phyloP scores from a whole-genome alignment of 2,113 vertebrate species.

The Aphyosemion australe region DNA sequence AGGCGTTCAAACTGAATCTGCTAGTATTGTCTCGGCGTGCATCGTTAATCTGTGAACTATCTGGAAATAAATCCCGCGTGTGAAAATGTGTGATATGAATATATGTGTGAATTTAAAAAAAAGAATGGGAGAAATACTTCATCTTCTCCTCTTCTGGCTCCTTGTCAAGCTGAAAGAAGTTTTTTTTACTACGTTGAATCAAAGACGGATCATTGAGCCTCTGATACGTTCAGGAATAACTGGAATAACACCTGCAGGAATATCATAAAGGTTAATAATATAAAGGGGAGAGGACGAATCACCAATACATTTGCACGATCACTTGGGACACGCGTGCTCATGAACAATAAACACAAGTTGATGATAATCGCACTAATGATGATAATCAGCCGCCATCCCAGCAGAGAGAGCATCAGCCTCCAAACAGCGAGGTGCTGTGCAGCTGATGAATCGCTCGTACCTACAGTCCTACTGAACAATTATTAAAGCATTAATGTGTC shows the following conservation, averaged over 20 bases:
- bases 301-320: conserved; percentile 32
- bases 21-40: conserved; percentile 39
- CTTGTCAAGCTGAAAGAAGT: conserved; percentile 51
- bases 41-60: conserved; percentile 48
- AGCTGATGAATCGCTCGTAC: conserved; percentile 56
- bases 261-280: conserved; percentile 9
- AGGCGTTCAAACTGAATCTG: conserved; percentile 61
- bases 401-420: conserved; percentile 54
- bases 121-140: conserved; percentile 39
- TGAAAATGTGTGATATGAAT: conserved; percentile 40
- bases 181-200: conserved; percentile 29
- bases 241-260: conserved; percentile 14
- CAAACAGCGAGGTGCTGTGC: conserved; percentile 24
- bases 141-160: conserved; percentile 51
- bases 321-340: conserved; percentile 12
- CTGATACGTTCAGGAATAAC: conserved; percentile 16
- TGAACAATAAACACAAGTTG: conserved; percentile 54
- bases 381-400: conserved; percentile 60
- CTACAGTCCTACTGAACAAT: conserved; percentile 58
- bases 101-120: background rate
- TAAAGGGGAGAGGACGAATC: background rate
- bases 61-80: conserved; percentile 20
- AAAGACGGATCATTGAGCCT: conserved; percentile 39
- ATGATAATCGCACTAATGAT: conserved; percentile 66
- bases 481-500: conserved; percentile 54